Percentiles rank a stretch among this genome's conserved stretches.
Conservation (phyloP, 2,888 invertebrate genomes). For the Ypsolopha scabrella region DNA sequence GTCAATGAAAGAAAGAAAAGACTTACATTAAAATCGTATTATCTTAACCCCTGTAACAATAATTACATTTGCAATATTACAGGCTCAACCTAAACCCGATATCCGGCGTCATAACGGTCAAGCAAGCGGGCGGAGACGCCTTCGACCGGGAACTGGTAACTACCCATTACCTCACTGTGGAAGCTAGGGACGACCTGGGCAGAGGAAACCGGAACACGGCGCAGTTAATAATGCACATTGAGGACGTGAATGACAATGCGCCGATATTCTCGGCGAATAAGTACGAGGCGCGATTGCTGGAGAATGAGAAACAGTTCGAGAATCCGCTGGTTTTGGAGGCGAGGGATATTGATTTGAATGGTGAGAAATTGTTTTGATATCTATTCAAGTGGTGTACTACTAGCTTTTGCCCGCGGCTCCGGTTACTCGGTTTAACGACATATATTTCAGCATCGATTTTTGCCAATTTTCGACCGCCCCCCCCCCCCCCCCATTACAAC, state of each 20-base stretch:
- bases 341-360: slow-evolving; percentile 87
- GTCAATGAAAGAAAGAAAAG: no score
- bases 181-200: slow-evolving; percentile 90
- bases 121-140: slow-evolving; percentile 76
- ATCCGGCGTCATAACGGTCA: slow-evolving; percentile 88
- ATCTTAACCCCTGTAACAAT: no score
- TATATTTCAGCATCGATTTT: no score
- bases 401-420: no score
- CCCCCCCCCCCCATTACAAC: no score
- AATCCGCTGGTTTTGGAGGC: slow-evolving; percentile 83
- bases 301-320: slow-evolving; percentile 85
- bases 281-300: slow-evolving; percentile 85
- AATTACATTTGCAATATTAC: slow-evolving; percentile 15
- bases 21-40: no score
- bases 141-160: slow-evolving; percentile 90
- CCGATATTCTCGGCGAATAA: slow-evolving; percentile 86
- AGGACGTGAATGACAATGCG: slow-evolving; percentile 91
- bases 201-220: slow-evolving; percentile 83
- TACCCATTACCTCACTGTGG: slow-evolving; percentile 87
- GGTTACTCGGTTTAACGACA: no score
- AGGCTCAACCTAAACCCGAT: slow-evolving; percentile 84
- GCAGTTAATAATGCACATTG: slow-evolving; percentile 84
- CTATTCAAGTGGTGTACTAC: no score
- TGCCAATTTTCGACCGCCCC: no score
- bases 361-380: slow-evolving; percentile 35